Evolutionary conservation across 1,140 invertebrate genomes (phyloP).

Genomic region (Bombus sibiricus): DNA sequence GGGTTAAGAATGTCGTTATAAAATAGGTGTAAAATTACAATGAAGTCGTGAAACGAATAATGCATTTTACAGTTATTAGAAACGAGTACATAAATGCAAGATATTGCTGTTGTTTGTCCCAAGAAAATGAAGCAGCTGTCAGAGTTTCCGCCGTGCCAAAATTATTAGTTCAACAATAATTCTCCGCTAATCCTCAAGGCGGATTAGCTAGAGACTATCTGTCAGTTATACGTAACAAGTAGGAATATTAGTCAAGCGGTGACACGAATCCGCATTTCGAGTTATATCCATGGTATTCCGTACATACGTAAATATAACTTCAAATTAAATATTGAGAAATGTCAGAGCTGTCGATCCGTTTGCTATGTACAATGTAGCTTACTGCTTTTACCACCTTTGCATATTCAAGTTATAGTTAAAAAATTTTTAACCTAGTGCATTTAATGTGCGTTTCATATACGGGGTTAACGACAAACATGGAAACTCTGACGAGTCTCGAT

Average conservation of each 20-base stretch:
- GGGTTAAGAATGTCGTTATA: no score
- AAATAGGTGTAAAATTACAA: neutral
- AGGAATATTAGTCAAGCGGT: slow-evolving; percentile 52
- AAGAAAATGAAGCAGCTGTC: slow-evolving; percentile 15
- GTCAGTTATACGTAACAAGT: slow-evolving; percentile 51
- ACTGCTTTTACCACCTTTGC: neutral
- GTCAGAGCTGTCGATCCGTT: neutral
- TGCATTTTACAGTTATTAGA: neutral
- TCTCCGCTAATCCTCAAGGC: slow-evolving; percentile 48
- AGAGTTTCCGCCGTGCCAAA: slow-evolving; percentile 24
- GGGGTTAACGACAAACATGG: slow-evolving; percentile 2
- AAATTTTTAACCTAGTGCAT: neutral
- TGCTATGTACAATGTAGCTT: neutral
- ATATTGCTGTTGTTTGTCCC: neutral
- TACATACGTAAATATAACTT: slow-evolving; percentile 32
- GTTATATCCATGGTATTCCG: slow-evolving; percentile 5
- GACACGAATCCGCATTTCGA: slow-evolving; percentile 34
- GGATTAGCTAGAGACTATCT: slow-evolving; percentile 48
- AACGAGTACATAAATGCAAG: neutral
- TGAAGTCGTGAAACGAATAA: neutral
- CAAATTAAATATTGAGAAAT: slow-evolving; percentile 17
- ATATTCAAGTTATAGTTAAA: neutral
- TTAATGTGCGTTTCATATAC: neutral
- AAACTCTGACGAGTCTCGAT: neutral
- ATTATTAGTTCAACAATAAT: slow-evolving; percentile 53